Base-by-base conservation (phyloP, 2,797 vertebrate species). In the Myotis findleyi region DNA sequence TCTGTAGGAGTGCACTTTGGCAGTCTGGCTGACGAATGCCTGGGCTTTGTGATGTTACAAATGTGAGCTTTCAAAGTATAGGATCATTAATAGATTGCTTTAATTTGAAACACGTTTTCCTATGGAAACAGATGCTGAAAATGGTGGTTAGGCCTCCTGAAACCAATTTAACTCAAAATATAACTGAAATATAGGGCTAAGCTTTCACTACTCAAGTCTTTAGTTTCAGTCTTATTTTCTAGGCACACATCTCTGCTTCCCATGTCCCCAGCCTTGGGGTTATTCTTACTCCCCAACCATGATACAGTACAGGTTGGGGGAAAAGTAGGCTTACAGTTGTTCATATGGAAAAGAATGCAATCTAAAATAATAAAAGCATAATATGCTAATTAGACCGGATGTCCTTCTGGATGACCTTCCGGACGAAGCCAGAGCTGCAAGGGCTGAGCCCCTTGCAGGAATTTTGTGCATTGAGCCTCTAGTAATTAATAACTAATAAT, bases 61-160 rank as follows among this genome's bases (percentile, higher is more conserved):
- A 96, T 86, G 75, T 21, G 25, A 76, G 59, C 71, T 91, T 95
- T 94, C 93, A 89, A 44, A 25, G 59, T 66, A 93, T 92, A 18
- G 36, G 27, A 57, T 95, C 83, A 93, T 96, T 91, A 97, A 95
- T 92, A 93, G 81, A 93, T 94, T 51, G 73, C 80, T 80, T 95
- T 96, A 94, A 95, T 92, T 71, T 10, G 25, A 68, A 83, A 59
- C 53, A 59, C 36, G 66, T 89, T 94, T 94, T 72, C 91, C 92
- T 83, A 86, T 69, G 89, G 76, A 92, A 87, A 71, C 18, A 88
- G 38, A 77, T 33, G 73, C 71, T 84, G 38, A 96, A 68, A 87
- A 72, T 76, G 77, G 55, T 81, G 25, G 47, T 38, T 89, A 86
- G 81, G 73, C 38, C 44, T 92, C 84, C 23, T 44, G 87, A 77